These are phyloP conservation scores for Malacosoma neustria DNA, from an alignment of 2,888 invertebrate species.

Conservation along the genomic window DNA sequence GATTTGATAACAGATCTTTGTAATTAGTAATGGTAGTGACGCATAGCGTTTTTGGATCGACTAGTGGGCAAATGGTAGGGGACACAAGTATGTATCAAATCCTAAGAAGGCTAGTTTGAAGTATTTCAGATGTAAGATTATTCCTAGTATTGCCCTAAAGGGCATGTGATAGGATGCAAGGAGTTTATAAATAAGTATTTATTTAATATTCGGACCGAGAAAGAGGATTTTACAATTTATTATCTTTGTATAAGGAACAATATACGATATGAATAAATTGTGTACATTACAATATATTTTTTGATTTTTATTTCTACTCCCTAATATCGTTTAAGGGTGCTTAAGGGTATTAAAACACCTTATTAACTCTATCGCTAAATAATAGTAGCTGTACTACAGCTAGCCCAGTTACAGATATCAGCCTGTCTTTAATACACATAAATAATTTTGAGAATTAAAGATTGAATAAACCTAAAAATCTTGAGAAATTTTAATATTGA, in stretches of 20 bases:
- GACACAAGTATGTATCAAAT: slow-evolving; percentile 29
- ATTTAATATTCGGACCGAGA: slow-evolving; percentile 68
- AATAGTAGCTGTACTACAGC: too few relatives aligned
- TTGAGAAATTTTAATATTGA: too few relatives aligned
- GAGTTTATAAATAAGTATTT: slow-evolving; percentile 61
- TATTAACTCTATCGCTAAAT: too few relatives aligned
- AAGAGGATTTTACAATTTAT: slow-evolving; percentile 72
- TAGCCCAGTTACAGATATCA: too few relatives aligned
- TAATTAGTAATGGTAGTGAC: slow-evolving; percentile 15
- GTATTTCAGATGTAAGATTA: slow-evolving; percentile 46
- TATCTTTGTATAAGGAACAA: slow-evolving; percentile 71
- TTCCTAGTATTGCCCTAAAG: slow-evolving; percentile 47
- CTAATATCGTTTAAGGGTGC: background rate
- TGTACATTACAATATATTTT: slow-evolving; percentile 62
- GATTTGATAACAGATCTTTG: slow-evolving; percentile 11
- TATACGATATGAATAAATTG: slow-evolving; percentile 73
- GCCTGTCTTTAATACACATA: too few relatives aligned
- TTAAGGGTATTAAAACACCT: too few relatives aligned
- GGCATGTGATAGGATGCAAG: slow-evolving; percentile 59
- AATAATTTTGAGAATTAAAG: too few relatives aligned
- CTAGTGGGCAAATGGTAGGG: slow-evolving; percentile 20
- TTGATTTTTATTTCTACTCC: slow-evolving; percentile 44
- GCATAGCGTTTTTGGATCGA: slow-evolving; percentile 13
- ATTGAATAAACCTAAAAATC: too few relatives aligned
- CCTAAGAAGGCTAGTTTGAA: slow-evolving; percentile 47